Percentiles rank a stretch among this genome's conserved stretches.
phyloP scores from a whole-genome alignment of 1,140 invertebrate genomes.

The Drosophila baimaii region DNA sequence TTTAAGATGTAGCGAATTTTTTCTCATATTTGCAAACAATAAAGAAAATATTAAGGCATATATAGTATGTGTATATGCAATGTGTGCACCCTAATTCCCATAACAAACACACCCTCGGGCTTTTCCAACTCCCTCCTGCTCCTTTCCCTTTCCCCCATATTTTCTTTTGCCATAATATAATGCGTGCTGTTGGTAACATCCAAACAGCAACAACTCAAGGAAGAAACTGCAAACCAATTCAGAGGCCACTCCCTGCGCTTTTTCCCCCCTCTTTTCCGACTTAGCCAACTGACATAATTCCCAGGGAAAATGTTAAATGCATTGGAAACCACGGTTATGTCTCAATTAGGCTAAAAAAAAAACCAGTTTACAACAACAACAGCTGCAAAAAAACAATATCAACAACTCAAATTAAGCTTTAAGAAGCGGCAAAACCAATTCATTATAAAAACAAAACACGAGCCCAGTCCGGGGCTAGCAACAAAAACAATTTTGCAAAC shows the following conservation, averaged over 20 bases:
- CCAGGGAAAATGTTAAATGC: slow-evolving; percentile 73
- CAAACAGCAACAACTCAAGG: slow-evolving; percentile 22
- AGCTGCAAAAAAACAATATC: slow-evolving; percentile 24
- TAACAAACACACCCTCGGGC: slow-evolving; percentile 10
- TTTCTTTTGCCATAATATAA: slow-evolving; percentile 11
- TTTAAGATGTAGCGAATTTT: not conserved
- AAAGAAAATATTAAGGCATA: slow-evolving; percentile 4
- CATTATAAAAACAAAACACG: slow-evolving; percentile 37
- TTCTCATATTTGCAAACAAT: slow-evolving; percentile 43
- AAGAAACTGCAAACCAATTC: slow-evolving; percentile 41
- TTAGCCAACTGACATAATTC: slow-evolving; percentile 74
- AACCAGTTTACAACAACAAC: slow-evolving; percentile 48
- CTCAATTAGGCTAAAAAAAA: slow-evolving; percentile 59
- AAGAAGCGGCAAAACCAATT: slow-evolving; percentile 50
- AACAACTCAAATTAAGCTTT: slow-evolving; percentile 29
- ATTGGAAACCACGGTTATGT: slow-evolving; percentile 69
- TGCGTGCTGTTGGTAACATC: slow-evolving; percentile 42
- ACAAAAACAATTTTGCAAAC: slow-evolving; percentile 28
- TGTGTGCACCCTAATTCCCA: slow-evolving; percentile 20
- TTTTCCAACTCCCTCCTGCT: slow-evolving; percentile 10
- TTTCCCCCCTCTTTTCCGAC: not conserved
- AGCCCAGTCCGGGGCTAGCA: slow-evolving; percentile 8
- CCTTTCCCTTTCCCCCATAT: not conserved
- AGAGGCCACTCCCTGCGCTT: slow-evolving; percentile 19
- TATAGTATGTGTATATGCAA: slow-evolving; percentile 5